Evolutionary conservation across 2,888 invertebrate species (phyloP), one percentile per base, ranked within the genome.

Genomic region (Noctuana brunneofusca): DNA sequence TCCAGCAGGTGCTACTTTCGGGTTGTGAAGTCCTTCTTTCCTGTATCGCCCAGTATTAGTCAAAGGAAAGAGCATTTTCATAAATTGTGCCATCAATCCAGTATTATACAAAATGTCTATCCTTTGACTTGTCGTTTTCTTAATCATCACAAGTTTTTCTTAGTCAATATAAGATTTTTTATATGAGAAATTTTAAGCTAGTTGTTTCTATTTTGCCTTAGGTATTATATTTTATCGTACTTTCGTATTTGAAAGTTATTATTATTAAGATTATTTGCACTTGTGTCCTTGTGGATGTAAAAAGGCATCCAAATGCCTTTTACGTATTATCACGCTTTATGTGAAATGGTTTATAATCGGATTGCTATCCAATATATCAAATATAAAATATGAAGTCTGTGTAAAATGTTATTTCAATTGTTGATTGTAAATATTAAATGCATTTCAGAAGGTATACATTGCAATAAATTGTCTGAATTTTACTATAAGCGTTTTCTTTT

Each of bases 11-110:
- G 91, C 91, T 90, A 87, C 69, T 70, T 74, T 72, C 74, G 74
- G 89, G 92, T 92, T 92, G 92, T 92, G 91, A 87, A 69, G 74
- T 90, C 92, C 92, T 92, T 90, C 90, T 89, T 89, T 84, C 89
- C 86, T 68, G 67, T 81, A 76, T 86, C 79, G 86, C 83, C 86
- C 90, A 91, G 90, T 91, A 90, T 91, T 90, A 86, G 91, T 87
- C 87, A 86, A 86, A 84, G 87, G 84, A 80, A 79, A 68, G 81
- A 75, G 85, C 86, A 88, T 90, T 86, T 78, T 83, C 76, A 81
- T 80, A 83, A 87, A 80, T 83, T 80, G 91, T 91, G 91, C 91
- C 91, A 91, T 91, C 86, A 77, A 80, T 84, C 87, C 90, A 90
- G 89, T 89, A 89, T 90, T 90, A 87, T 78, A 80, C 72, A 76